Evolutionary conservation across 2,113 vertebrate species (phyloP), one percentile per base, ranked within the genome.

Genomic region (Shinisaurus crocodilurus): DNA sequence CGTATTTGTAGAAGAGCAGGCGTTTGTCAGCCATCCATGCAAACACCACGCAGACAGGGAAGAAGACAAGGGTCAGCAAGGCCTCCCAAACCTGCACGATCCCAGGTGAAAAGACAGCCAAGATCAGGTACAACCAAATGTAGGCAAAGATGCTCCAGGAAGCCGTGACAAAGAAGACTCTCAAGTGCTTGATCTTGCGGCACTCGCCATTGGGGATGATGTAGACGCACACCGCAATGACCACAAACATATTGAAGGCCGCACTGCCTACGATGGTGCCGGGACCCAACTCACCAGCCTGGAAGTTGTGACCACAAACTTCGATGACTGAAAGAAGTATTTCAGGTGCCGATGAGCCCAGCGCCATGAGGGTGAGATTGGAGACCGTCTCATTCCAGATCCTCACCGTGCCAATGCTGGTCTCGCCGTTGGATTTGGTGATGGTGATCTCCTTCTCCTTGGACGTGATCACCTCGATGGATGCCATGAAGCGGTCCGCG

Each of bases 61-160:
- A 99, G 97, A 98, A 99, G 81, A 98, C 75, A 9, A 99, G 96
- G 0, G 99, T 99, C 48, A 99, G 97, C 82, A 99, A 96, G 0
- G 98, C 99, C 89, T 99, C 99, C 99, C 99, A 99, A 20, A 99
- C 97, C 97, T 99, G 97, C 87, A 99, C 99, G 20, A 98, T 96
- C 0, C 98, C 98, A 0, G 99, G 99, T 0, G 99, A 98, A 83
- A 99, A 98, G 90, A 99, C 97, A 0, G 98, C 98, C 32, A 99
- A 96, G 97, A 99, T 99, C 72, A 99, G 97, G 96, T 98, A 99
- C 75, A 99, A 97, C 99, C 99, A 99, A 86, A 99, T 98, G 91
- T 99, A 99, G 89, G 99, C 99, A 23, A 99, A 99, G 97, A 99
- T 98, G 93, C 99, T 99, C 99, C 99, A 99, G 0, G 99, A 98